Percentiles rank a stretch among this genome's conserved stretches.
Conservation (phyloP, 2,888 invertebrate species). For the Embidobia sp. region DNA sequence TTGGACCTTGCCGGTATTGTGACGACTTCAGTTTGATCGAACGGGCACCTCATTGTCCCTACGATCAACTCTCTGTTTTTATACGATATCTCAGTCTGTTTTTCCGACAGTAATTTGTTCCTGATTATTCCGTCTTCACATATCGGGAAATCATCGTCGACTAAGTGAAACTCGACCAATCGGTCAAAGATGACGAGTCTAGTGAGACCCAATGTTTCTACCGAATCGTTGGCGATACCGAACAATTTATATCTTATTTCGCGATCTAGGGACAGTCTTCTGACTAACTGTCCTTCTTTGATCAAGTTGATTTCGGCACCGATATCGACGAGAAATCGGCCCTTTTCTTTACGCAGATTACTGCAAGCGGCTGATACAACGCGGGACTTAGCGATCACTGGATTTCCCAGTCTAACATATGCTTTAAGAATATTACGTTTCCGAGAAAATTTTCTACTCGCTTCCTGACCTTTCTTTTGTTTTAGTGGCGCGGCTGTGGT, state of each 20-base stretch:
- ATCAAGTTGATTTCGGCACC: not conserved
- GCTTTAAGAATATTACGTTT: too few relatives aligned
- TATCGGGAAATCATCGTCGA: not conserved
- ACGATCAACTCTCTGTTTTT: not conserved
- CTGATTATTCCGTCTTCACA: not conserved
- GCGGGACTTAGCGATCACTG: too few relatives aligned
- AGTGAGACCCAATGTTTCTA: not conserved
- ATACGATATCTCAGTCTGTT: not conserved
- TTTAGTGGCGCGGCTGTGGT: too few relatives aligned
- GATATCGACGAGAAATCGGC: not conserved
- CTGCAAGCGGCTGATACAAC: too few relatives aligned
- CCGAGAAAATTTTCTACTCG: too few relatives aligned
- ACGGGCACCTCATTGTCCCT: not conserved
- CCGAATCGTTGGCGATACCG: not conserved
- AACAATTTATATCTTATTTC: not conserved
- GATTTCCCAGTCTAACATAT: too few relatives aligned
- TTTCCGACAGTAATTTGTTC: not conserved
- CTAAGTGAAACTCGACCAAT: not conserved
- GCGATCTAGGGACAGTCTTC: too few relatives aligned
- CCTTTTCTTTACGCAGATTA: not conserved
- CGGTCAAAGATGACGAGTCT: not conserved
- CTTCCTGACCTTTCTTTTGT: too few relatives aligned
- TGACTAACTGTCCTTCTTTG: not conserved
- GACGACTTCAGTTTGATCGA: not conserved
- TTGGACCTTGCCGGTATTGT: not conserved